Percentiles rank a stretch among this genome's conserved stretches.
phyloP scores from a whole-genome alignment of 2,113 vertebrate genomes.

The Oreochromis aureus region DNA sequence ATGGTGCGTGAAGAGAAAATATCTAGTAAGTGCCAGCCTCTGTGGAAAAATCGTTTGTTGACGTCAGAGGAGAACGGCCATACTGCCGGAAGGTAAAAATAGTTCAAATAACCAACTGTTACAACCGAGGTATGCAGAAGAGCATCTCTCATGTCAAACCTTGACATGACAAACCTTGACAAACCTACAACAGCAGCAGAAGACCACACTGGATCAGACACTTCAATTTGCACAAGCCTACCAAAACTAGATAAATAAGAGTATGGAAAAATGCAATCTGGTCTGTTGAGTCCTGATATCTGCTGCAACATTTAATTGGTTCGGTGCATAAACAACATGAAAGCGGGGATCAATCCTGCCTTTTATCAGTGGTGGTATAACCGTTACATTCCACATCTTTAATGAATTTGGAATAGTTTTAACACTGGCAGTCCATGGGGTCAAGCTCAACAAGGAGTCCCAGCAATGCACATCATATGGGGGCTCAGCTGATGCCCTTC shows the following conservation, averaged over 20 bases:
- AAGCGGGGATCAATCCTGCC: background rate
- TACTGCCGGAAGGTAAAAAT: background rate
- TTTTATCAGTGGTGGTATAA: background rate
- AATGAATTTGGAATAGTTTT: background rate
- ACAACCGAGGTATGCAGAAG: background rate
- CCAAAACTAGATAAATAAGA: background rate
- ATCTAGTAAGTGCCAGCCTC: background rate
- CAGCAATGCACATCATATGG: background rate
- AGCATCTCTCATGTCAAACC: background rate
- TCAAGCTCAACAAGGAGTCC: background rate
- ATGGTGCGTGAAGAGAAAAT: background rate
- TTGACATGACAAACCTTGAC: background rate
- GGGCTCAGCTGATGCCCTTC: background rate
- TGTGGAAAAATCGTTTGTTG: background rate
- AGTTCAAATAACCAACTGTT: background rate
- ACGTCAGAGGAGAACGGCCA: background rate
- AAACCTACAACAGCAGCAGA: background rate
- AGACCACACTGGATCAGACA: background rate
- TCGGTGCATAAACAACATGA: background rate
- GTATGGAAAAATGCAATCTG: rapidly evolving
- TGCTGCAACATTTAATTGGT: background rate
- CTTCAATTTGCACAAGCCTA: rapidly evolving
- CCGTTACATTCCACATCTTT: background rate
- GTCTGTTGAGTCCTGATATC: background rate
- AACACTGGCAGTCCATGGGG: background rate